phyloP scores from a whole-genome alignment of 2,888 invertebrate genomes.

The Calliphora vomitoria region DNA sequence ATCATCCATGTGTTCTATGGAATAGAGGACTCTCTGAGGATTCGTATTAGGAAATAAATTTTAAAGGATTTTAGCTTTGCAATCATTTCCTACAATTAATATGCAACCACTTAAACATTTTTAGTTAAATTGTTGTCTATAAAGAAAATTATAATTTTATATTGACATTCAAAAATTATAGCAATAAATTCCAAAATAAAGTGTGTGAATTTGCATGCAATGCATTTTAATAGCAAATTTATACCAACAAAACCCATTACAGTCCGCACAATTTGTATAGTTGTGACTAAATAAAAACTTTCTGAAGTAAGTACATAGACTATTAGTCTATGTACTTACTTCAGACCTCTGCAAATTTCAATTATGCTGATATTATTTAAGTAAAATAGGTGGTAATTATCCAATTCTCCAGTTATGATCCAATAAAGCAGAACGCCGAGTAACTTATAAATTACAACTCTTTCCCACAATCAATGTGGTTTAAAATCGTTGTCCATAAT shows the following conservation, averaged over 20 bases:
- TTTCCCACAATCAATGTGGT: too few species aligned
- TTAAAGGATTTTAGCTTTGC: neutral
- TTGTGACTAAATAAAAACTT: neutral
- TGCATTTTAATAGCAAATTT: conserved; percentile 9
- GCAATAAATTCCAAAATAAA: conserved; percentile 18
- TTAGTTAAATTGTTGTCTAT: neutral
- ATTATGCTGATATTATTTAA: too few species aligned
- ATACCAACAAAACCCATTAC: conserved; percentile 15
- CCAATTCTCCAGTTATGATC: too few species aligned
- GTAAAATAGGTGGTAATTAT: too few species aligned
- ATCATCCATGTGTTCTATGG: too few species aligned
- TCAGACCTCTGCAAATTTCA: too few species aligned
- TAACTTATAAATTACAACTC: too few species aligned
- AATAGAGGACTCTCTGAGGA: too few species aligned
- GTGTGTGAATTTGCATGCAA: conserved; percentile 48
- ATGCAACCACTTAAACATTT: neutral
- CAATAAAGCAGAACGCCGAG: too few species aligned
- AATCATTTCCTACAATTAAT: neutral
- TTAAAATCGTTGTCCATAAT: too few species aligned
- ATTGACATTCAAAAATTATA: conserved; percentile 49
- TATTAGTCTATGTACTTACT: too few species aligned
- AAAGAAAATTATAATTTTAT: neutral
- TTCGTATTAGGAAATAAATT: neutral
- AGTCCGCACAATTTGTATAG: conserved; percentile 19
- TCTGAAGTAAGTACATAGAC: too few species aligned